phyloP scores from a whole-genome alignment of 2,113 vertebrate genomes.

The Neogale vison region DNA sequence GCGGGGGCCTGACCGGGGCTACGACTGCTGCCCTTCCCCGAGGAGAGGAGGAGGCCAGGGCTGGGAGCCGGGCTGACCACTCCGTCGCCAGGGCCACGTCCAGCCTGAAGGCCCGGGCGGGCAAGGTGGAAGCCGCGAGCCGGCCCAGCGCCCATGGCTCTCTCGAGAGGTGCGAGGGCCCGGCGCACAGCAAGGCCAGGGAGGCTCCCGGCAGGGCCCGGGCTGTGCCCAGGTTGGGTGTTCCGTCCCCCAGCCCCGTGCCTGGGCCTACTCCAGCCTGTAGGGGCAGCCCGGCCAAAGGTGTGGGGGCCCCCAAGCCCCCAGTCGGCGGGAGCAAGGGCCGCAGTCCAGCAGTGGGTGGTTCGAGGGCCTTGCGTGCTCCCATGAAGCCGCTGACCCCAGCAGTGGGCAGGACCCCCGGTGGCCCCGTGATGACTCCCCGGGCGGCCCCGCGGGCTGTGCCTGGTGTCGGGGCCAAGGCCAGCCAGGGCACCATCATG shows the following conservation, averaged over 20 bases:
- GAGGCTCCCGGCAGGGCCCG: slow-evolving; percentile 86
- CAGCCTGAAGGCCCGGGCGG: slow-evolving; percentile 88
- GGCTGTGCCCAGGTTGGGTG: slow-evolving; percentile 90
- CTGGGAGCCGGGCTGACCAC: slow-evolving; percentile 85
- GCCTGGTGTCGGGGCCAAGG: slow-evolving; percentile 82
- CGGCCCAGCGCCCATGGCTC: slow-evolving; percentile 91
- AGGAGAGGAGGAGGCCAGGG: slow-evolving; percentile 86
- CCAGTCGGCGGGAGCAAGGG: slow-evolving; percentile 85
- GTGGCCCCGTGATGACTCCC: slow-evolving; percentile 83
- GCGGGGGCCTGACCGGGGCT: slow-evolving; percentile 60
- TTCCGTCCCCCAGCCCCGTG: slow-evolving; percentile 84
- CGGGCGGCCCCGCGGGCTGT: slow-evolving; percentile 84
- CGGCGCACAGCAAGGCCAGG: slow-evolving; percentile 85
- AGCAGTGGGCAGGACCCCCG: slow-evolving; percentile 84
- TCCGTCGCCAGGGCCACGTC: slow-evolving; percentile 88
- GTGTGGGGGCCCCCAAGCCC: slow-evolving; percentile 83
- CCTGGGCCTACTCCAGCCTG: slow-evolving; percentile 48
- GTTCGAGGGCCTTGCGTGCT: slow-evolving; percentile 90
- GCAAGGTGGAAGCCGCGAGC: slow-evolving; percentile 86
- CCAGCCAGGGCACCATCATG: slow-evolving; percentile 94
- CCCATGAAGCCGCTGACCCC: slow-evolving; percentile 90
- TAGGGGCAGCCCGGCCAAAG: slow-evolving; percentile 87
- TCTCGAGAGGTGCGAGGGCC: slow-evolving; percentile 91
- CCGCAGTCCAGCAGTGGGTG: slow-evolving; percentile 85
- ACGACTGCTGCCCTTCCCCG: neutral